Conservation (phyloP, 1,140 invertebrate genomes). For the Venustaconcha ellipsiformis region DNA sequence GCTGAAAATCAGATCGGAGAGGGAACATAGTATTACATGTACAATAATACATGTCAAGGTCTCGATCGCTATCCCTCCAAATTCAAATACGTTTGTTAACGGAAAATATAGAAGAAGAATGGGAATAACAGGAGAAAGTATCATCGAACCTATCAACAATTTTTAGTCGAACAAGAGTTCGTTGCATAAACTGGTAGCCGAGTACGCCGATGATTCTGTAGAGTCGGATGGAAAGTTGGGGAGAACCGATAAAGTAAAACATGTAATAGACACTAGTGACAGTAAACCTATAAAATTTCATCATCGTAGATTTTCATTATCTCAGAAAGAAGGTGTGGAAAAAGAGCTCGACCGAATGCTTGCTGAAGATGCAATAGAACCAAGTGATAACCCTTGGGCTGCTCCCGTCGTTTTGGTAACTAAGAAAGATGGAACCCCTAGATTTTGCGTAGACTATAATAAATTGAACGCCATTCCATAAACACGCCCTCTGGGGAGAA, state of each 20-base stretch:
- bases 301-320: background rate
- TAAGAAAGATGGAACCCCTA: background rate
- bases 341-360: slow-evolving; percentile 5
- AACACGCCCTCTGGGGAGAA: background rate
- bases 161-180: background rate
- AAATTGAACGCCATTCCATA: background rate
- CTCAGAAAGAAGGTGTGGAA: slow-evolving; percentile 2
- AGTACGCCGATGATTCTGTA: slow-evolving; percentile 4
- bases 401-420: background rate
- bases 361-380: background rate
- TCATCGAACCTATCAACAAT: no score
- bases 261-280: background rate
- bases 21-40: no score
- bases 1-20: no score
- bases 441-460: slow-evolving; percentile 1
- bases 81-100: no score
- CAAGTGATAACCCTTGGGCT: background rate
- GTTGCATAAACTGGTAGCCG: background rate
- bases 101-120: no score
- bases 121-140: no score
- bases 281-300: slow-evolving; percentile 7
- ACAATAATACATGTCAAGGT: no score
- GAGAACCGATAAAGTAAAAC: background rate
- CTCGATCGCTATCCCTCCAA: no score
- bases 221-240: background rate